Base-by-base conservation (phyloP, 1,140 invertebrate species). In the Berghia stephanieae region DNA sequence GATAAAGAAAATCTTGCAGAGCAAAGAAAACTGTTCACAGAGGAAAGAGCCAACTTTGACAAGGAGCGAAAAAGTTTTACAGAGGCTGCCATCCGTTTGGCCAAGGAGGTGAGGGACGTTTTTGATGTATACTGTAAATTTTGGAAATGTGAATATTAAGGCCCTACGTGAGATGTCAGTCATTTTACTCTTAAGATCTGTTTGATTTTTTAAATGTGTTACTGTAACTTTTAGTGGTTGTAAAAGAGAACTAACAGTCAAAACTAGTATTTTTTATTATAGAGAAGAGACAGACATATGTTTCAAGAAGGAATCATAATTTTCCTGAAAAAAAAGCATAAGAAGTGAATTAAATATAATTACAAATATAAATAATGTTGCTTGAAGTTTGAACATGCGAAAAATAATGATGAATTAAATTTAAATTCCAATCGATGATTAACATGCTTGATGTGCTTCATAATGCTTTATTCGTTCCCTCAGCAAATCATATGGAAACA, bases 11-110 rank as follows among this genome's bases (percentile, higher is more conserved):
- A 68, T 40, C 76, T 88, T 44, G 79, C 83, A 44, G 84, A 82
- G 69, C 81, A 87, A 66, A 85, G 82, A 72, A 79, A 80, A 49
- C 73, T 82, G 46, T 86, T 88, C 44, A 81, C 81, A 44, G 81
- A 88, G 75, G 85, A 87, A 77, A 87, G 86, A 69, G 80, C 79
- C 0, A 83, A 85, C 77, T 87, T 88, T 83, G 83, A 86, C 71
- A 83, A 87, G 34, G 87, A 88, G 66, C 75, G 84, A 31, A 81
- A 77, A 63, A 67, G 81, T 42, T 82, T 86, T 34, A 84, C 84
- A 52, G 86, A 88, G 68, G 85, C 83, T 40, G 85, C 85, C 16
- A 82, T 84, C 40, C 79, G 74, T 78, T 79, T 87, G 13, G 79
- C 79, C 4, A 79, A 78, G 75, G 84, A 87, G 82, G 86, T 86